These are phyloP conservation scores for Myripristis jacobus DNA, from an alignment of 2,797 vertebrate species.

Conservation along the genomic window DNA sequence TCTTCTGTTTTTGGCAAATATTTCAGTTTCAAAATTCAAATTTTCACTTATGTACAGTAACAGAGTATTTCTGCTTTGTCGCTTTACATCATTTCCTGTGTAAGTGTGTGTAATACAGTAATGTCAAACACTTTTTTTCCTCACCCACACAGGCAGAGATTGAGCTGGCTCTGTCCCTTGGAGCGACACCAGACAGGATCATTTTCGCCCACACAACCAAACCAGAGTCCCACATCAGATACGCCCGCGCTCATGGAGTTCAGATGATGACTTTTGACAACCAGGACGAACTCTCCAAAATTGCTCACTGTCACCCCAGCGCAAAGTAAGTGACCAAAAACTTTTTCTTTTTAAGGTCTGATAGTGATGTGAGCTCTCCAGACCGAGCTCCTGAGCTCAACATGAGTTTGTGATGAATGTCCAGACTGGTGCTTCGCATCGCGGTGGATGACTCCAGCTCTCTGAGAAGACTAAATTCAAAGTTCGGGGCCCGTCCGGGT, in stretches of 20 bases:
- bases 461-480: background rate
- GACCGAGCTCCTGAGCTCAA: too few relatives aligned
- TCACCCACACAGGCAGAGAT: slow-evolving; percentile 61
- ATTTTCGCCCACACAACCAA: slow-evolving; percentile 71
- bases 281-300: slow-evolving; percentile 66
- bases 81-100: too few relatives aligned
- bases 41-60: too few relatives aligned
- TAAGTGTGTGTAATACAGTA: too few relatives aligned
- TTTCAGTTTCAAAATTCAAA: too few relatives aligned
- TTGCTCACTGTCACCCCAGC: slow-evolving; percentile 47
- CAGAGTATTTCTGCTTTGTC: too few relatives aligned
- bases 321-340: slow-evolving; percentile 55
- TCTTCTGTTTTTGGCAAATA: too few relatives aligned
- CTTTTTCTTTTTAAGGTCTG: background rate
- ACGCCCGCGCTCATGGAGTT: slow-evolving; percentile 52
- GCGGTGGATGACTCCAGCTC: slow-evolving; percentile 48
- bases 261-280: slow-evolving; percentile 68
- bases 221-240: slow-evolving; percentile 55
- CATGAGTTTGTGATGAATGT: background rate
- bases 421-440: slow-evolving; percentile 59
- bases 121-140: too few relatives aligned
- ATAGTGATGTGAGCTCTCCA: background rate
- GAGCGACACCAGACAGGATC: slow-evolving; percentile 53
- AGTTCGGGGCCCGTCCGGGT: slow-evolving; percentile 56
- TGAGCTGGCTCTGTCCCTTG: slow-evolving; percentile 54